Base-by-base conservation (phyloP, 2,113 vertebrate species). In the Nibea albiflora region DNA sequence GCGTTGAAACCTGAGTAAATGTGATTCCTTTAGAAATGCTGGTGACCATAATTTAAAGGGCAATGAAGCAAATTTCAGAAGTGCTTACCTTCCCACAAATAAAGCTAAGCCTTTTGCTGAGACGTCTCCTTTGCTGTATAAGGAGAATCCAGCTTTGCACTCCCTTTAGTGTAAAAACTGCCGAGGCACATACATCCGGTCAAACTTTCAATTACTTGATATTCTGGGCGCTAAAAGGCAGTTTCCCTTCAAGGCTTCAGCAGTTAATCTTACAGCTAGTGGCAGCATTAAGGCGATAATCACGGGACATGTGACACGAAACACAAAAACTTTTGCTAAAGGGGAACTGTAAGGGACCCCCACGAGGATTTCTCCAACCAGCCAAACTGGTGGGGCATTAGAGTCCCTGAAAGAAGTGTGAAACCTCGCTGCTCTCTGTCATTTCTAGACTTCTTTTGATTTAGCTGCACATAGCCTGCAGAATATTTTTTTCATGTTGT, bases 201-300 rank as follows among this genome's bases (percentile, higher is more conserved):
- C 77, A 86, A 90, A 92, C 80, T 85, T 90, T 92, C 90, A 94
- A 92, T 92, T 92, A 90, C 88, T 88, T 90, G 68, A 89, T 76
- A 91, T 88, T 88, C 79, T 72, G 71, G 62, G 72, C 66, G 67
- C 85, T 83, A 90, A 92, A 93, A 93, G 82, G 90, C 90, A 85
- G 53, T 87, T 93, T 88, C 72, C 58, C 81, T 83, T 88, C 77
- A 47, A 76, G 83, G 68, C 84, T 71, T 60, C 58, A 42, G 68
- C 31, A 47, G 83, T 87, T 92, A 92, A 92, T 92, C 91, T 88
- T 65, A 73, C 76, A 83, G 85, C 82, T 22, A 76, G 91, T 78
- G 83, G 58, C 88, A 87, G 84, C 78, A 89, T 92, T 93, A 93
- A 92, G 73, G 75, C 73, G 50, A 90, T 91, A 85, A 92, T 93